Conservation (phyloP, 2,113 vertebrate species). For the Clarias batrachus region DNA sequence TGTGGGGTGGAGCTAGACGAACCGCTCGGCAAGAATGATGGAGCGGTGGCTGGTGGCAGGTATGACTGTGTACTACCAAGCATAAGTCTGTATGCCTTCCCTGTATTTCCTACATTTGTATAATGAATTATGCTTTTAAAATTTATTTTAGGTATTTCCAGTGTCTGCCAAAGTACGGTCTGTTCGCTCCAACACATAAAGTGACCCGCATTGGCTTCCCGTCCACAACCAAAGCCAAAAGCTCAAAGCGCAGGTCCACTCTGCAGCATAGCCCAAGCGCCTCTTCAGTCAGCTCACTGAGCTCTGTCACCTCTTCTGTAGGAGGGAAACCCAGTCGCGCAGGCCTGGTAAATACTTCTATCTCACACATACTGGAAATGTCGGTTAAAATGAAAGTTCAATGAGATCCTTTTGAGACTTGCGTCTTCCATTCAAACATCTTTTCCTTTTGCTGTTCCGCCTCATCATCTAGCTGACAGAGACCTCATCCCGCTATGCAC, state of each 20-base stretch:
- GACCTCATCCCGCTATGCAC: conserved; percentile 91
- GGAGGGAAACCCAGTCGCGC: conserved; percentile 94
- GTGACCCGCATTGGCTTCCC: conserved; percentile 97
- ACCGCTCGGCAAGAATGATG: conserved; percentile 97
- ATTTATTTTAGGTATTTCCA: conserved; percentile 87
- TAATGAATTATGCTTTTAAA: background rate
- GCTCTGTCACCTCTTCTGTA: conserved; percentile 92
- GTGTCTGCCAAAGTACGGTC: conserved; percentile 92
- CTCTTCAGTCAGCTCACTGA: conserved; percentile 93
- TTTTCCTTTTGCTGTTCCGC: background rate
- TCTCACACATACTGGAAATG: background rate
- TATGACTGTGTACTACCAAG: conserved; percentile 49
- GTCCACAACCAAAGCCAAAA: conserved; percentile 91
- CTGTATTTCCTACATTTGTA: background rate
- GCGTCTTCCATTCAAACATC: background rate
- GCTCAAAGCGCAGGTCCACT: conserved; percentile 78
- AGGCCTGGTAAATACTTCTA: conserved; percentile 80
- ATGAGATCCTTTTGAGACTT: background rate
- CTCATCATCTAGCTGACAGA: conserved; percentile 85
- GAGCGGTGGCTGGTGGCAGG: conserved; percentile 94
- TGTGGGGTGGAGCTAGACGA: conserved; percentile 96
- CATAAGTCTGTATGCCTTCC: background rate
- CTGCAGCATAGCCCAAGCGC: conserved; percentile 92
- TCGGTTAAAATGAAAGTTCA: background rate
- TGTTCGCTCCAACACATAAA: conserved; percentile 96